Evolutionary conservation across 1,140 invertebrate species (phyloP).

Genomic region (Heliothis virescens): DNA sequence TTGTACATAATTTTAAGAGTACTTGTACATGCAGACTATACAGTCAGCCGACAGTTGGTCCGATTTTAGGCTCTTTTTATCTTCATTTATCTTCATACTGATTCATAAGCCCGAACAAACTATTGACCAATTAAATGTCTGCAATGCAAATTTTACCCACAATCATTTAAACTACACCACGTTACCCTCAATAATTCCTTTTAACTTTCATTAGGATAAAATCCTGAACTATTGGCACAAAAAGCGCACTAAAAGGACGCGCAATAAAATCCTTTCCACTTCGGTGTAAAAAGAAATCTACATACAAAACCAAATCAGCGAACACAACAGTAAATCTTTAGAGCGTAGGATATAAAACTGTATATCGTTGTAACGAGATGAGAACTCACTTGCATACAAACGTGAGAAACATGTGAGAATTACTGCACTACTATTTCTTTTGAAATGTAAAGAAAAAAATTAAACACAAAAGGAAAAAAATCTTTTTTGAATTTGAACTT

Average conservation of each 20-base stretch:
- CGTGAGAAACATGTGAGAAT: neutral
- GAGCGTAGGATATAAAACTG: constrained; percentile 33
- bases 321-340: constrained; percentile 42
- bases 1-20: too few relatives aligned
- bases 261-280: constrained; percentile 24
- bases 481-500: too few relatives aligned
- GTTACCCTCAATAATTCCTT: too few relatives aligned
- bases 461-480: neutral
- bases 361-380: constrained; percentile 33
- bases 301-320: constrained; percentile 4
- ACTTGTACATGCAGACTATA: too few relatives aligned
- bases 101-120: too few relatives aligned
- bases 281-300: constrained; percentile 16
- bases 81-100: too few relatives aligned
- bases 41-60: too few relatives aligned
- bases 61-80: too few relatives aligned
- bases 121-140: too few relatives aligned
- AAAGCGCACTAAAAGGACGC: neutral
- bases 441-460: neutral
- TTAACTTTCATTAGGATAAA: neutral
- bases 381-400: constrained; percentile 13
- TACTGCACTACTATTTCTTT: neutral
- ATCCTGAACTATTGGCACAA: neutral
- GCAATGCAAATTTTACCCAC: too few relatives aligned
- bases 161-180: too few relatives aligned